Base-by-base conservation (phyloP, 2,797 vertebrate species). In the Choloepus didactylus region DNA sequence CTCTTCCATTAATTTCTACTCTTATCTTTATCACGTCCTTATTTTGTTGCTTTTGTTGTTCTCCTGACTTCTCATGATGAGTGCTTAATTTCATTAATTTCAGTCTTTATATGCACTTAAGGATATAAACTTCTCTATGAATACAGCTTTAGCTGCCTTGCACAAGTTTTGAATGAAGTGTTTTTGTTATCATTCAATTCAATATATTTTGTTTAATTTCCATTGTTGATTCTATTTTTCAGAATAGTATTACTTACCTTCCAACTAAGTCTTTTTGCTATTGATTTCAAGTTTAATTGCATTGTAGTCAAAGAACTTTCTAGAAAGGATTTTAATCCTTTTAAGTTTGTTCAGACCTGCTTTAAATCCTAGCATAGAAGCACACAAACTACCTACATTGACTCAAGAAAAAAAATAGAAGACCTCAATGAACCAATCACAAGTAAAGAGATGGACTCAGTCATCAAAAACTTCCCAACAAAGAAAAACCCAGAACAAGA, bases 321-420 rank as follows among this genome's bases (percentile, higher is more conserved):
- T 76, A 56, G 85, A 51, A 38, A n/a, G 14, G 25, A 85, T 41
- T 70, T 15, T 64, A 66, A 38, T 92, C 23, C 27, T 87, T 92
- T 92, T 73, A 87, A 88, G 46, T 27, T 25, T 91, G 66, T 96
- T 93, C 76, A 87, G 70, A 73, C 15, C 77, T 79, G 18, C n/a
- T 92, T 75, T 91, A 80, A 73, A 31, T 54, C 64, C 73, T 9
- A 44, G 23, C 38, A 12, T 69, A 31, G 49, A 49, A 49, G 9
- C 9, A 49, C 49, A 49, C 49, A 49, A 49, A 49, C 49, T 49
- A 49, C 49, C 49, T 49, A 49, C 49, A 9, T 10, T 49, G 49
- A 49, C 49, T 49, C 49, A 49, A 49, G 49, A 49, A 49, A 12
- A 49, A 12, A 49, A 49, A 49, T 49, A 49, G 9, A 12, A 49